These are phyloP conservation scores for Drosophila lacertosa DNA, from an alignment of 1,140 invertebrate species.

Conservation along the genomic window DNA sequence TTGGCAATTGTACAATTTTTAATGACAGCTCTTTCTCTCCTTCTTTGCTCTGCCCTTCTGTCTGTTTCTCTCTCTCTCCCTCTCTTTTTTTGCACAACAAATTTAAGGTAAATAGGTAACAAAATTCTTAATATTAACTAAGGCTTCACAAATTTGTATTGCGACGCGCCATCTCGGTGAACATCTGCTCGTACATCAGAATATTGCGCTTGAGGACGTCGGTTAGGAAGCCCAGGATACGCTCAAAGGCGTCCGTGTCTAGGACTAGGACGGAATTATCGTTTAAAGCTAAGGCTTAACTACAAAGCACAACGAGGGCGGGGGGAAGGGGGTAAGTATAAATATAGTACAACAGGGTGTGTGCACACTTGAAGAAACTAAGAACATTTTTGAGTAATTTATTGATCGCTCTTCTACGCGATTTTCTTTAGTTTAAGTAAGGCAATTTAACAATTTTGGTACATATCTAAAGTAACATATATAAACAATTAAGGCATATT, in stretches of 20 bases:
- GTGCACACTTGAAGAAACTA: background rate
- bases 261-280: slow-evolving; percentile 69
- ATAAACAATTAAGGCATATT: too few relatives aligned
- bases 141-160: slow-evolving; percentile 58
- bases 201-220: slow-evolving; percentile 81
- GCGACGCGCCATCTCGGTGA: slow-evolving; percentile 69
- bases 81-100: slow-evolving; percentile 15
- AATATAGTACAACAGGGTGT: background rate
- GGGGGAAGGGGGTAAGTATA: background rate
- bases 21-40: slow-evolving; percentile 30
- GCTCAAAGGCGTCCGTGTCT: slow-evolving; percentile 76
- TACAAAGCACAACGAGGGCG: background rate
- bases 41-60: background rate
- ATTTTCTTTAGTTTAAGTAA: background rate
- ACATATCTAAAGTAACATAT: too few relatives aligned
- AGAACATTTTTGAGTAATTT: too few relatives aligned
- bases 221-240: slow-evolving; percentile 78
- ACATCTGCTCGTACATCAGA: slow-evolving; percentile 77
- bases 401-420: background rate
- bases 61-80: background rate
- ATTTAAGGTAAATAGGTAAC: slow-evolving; percentile 23
- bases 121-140: slow-evolving; percentile 3
- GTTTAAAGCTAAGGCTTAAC: slow-evolving; percentile 10
- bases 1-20: slow-evolving; percentile 39
- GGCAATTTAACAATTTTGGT: too few relatives aligned